phyloP scores from a whole-genome alignment of 2,797 vertebrate species.

The Danio albolineatus region DNA sequence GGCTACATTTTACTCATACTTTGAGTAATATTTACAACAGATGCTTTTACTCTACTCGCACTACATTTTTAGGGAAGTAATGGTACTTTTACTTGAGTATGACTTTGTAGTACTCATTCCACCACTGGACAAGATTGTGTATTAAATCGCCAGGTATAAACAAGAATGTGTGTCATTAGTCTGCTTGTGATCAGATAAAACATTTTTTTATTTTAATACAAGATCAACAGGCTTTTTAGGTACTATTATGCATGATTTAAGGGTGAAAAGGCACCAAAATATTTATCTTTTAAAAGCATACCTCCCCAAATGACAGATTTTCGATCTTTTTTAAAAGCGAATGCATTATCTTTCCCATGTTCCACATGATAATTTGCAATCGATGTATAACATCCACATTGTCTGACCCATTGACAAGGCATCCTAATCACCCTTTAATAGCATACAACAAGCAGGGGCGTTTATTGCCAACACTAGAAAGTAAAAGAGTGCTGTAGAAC shows the following conservation, averaged over 20 bases:
- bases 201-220: no score
- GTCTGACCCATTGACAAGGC: slow-evolving; percentile 20
- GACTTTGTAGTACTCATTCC: no score
- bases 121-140: no score
- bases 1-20: no score
- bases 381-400: not conserved
- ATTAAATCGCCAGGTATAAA: no score
- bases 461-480: slow-evolving; percentile 18
- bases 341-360: not conserved
- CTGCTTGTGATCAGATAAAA: no score
- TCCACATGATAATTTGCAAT: slow-evolving; percentile 16
- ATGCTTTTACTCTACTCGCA: no score
- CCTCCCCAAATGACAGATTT: not conserved
- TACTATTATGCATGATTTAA: not conserved
- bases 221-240: not conserved
- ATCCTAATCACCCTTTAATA: slow-evolving; percentile 35
- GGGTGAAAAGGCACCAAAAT: no score
- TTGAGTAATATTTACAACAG: no score
- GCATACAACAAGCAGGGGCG: slow-evolving; percentile 10
- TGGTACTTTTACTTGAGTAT: no score
- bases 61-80: no score
- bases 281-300: not conserved
- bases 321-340: not conserved
- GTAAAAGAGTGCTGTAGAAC: not conserved
- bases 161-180: no score